Evolutionary conservation across 2,113 vertebrate genomes (phyloP).

Genomic region (Melanotaenia duboulayi): DNA sequence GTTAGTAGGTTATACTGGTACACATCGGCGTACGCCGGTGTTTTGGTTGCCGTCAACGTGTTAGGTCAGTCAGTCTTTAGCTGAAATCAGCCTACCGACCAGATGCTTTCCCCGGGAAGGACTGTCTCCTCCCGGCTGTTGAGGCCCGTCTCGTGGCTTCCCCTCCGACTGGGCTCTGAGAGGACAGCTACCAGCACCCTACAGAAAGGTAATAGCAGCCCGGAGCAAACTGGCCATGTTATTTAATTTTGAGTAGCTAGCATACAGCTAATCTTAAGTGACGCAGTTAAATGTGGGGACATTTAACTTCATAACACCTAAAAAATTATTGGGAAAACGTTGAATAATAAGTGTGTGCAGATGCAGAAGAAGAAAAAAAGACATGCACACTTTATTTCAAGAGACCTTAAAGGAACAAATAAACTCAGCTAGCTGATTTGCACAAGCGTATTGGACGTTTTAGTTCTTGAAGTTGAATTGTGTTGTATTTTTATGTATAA

Average conservation of each 20-base stretch:
- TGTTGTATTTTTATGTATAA: too few relatives aligned
- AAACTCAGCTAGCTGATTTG: too few relatives aligned
- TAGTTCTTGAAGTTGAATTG: too few relatives aligned
- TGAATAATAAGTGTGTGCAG: too few relatives aligned
- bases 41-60: not conserved
- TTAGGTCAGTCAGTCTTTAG: constrained; percentile 30
- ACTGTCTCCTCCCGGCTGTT: constrained; percentile 55
- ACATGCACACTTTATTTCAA: not conserved
- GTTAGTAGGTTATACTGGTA: not conserved
- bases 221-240: not conserved
- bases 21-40: not conserved
- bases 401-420: too few relatives aligned
- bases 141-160: constrained; percentile 37
- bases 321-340: not conserved
- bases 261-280: constrained; percentile 58
- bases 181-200: constrained; percentile 34
- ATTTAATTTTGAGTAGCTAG: constrained; percentile 3
- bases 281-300: constrained; percentile 54
- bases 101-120: constrained; percentile 64
- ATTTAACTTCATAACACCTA: constrained; percentile 5
- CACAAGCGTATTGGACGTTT: too few relatives aligned
- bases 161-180: constrained; percentile 25
- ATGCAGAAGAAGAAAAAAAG: too few relatives aligned
- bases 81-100: constrained; percentile 11
- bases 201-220: constrained; percentile 47